These are phyloP conservation scores for Capitulum mitella DNA, from an alignment of 2,888 invertebrate species.

Conservation along the genomic window DNA sequence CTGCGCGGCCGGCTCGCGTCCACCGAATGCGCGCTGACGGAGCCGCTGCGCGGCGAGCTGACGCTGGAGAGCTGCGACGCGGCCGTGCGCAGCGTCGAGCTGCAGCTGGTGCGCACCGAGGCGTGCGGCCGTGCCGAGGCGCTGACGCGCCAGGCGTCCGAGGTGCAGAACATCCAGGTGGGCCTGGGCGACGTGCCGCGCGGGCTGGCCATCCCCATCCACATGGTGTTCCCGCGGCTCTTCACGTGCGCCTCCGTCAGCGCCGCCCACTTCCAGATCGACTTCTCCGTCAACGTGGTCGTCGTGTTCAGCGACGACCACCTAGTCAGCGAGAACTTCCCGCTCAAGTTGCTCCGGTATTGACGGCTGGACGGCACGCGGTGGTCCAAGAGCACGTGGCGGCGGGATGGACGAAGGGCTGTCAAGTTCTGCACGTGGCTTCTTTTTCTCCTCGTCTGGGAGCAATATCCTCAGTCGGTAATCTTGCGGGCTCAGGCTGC, in stretches of 20 bases:
- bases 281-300: constrained; percentile 89
- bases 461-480: too few species aligned
- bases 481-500: too few species aligned
- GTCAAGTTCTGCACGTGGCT: too few species aligned
- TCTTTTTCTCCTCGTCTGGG: too few species aligned
- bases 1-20: constrained; percentile 55
- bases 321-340: constrained; percentile 89
- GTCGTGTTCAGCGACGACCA: constrained; percentile 89
- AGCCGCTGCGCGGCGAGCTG: constrained; percentile 81
- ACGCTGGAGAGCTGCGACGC: constrained; percentile 72
- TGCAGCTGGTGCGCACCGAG: constrained; percentile 89
- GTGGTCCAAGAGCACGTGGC: too few species aligned
- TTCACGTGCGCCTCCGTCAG: constrained; percentile 90
- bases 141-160: constrained; percentile 87
- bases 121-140: constrained; percentile 91
- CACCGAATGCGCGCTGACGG: constrained; percentile 70
- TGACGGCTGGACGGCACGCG: too few species aligned
- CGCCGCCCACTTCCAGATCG: constrained; percentile 89
- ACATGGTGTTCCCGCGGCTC: constrained; percentile 90
- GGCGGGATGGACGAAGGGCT: too few species aligned
- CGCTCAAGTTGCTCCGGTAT: constrained; percentile 50
- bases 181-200: constrained; percentile 84
- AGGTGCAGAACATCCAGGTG: constrained; percentile 96
- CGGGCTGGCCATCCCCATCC: constrained; percentile 74
- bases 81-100: constrained; percentile 81